Base-by-base conservation (phyloP, 2,797 vertebrate species). In the Esox masquinongy region DNA sequence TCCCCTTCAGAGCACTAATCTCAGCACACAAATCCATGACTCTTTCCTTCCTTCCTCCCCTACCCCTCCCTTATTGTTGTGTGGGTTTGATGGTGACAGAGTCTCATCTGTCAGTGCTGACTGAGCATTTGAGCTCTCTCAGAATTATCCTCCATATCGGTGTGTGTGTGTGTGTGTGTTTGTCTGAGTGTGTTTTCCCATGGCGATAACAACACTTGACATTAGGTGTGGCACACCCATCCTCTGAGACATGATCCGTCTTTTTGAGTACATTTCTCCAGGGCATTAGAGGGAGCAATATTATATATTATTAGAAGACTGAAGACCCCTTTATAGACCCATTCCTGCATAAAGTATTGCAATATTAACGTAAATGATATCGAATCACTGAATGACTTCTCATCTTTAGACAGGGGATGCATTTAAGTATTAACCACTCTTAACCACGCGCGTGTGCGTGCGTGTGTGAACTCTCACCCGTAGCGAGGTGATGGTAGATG, bases 401-500 rank as follows among this genome's bases (percentile, higher is more conserved):
- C 34, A 73, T 73, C 53, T 70, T 39, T 43, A 24, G 43, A 36
- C 8, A 53, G 17, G 47, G 47, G 8, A 70, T 2, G 36, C 43
- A 14, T 6, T 26, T 11, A 49, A 2, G 47, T 29, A 68, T 69
- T 14, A 67, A 59, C 43, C 5, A 29, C 17, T 34, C 14, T n/a
- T n/a, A n/a, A n/a, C n/a, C n/a, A n/a, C n/a, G 29, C 22, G 11
- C 72, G 73, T 15, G 11, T 22, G 66, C n/a, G 29, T n/a, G 68
- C 9, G 24, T 9, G 12, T 26, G 34, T 16, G n/a, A 63, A 4
- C 67, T 24, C 87, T 95, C 89, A 99, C 98, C 94, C 97, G 93
- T 15, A 99, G 92, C 19, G 95, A 89, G 1, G 97, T 99, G 92
- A 99, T 98, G 91, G 97, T 99, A 77, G 95, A 92, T 19, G 98